Evolutionary conservation across 2,888 invertebrate genomes (phyloP).

Genomic region (Cephalotes varians): DNA sequence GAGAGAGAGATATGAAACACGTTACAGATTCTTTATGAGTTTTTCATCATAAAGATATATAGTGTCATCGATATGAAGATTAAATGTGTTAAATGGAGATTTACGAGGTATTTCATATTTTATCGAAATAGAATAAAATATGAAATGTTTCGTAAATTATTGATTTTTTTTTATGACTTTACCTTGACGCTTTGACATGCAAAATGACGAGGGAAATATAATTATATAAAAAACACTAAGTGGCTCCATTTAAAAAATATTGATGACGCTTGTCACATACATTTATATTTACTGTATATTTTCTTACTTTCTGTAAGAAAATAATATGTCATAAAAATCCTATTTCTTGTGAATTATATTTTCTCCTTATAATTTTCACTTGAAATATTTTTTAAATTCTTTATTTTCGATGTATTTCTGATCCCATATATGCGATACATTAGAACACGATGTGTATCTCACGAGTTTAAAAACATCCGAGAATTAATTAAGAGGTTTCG

Average conservation of each 20-base stretch:
- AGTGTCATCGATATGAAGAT: background rate
- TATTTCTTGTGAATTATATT: background rate
- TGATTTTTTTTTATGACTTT: background rate
- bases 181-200: background rate
- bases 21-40: background rate
- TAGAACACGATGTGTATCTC: background rate
- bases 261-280: background rate
- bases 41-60: background rate
- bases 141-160: background rate
- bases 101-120: background rate
- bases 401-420: background rate
- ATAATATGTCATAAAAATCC: background rate
- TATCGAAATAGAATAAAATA: background rate
- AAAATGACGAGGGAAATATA: background rate
- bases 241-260: background rate
- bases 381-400: background rate
- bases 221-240: background rate
- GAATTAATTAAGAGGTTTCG: background rate
- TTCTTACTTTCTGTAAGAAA: background rate
- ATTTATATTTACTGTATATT: conserved; percentile 4
- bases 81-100: background rate
- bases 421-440: background rate
- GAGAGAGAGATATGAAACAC: background rate
- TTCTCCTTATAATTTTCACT: background rate
- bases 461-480: background rate